These are phyloP conservation scores for Tympanoctomys barrerae DNA, from an alignment of 2,797 vertebrate species.

Conservation along the genomic window DNA sequence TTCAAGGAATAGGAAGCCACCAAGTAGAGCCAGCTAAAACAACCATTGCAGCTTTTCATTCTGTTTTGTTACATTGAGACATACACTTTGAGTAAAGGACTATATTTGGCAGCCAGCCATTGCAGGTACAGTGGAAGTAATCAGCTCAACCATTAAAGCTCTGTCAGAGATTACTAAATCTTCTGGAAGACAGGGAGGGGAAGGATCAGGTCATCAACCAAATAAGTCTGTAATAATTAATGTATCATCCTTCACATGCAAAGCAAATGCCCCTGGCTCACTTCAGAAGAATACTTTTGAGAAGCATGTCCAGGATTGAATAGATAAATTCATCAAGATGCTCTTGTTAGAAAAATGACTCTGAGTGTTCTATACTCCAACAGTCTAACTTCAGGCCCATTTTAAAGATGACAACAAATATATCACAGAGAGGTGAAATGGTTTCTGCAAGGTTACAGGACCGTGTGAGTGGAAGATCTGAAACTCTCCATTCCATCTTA, in stretches of 20 bases:
- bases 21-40: neutral
- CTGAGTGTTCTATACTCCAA: neutral
- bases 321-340: neutral
- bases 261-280: neutral
- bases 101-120: neutral
- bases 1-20: neutral
- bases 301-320: neutral
- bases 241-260: neutral
- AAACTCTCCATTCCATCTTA: neutral
- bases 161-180: conserved; percentile 48
- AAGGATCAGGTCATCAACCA: neutral
- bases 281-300: conserved; percentile 19
- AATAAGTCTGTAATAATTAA: conserved; percentile 34
- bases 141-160: neutral
- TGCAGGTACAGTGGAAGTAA: neutral
- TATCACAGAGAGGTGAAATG: conserved; percentile 22
- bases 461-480: neutral
- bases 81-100: neutral
- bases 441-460: neutral
- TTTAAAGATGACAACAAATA: conserved; percentile 38
- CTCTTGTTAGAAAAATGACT: neutral
- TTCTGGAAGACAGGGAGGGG: neutral
- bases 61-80: neutral
- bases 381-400: neutral
- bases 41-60: neutral